Conservation (phyloP, 2,888 invertebrate species). For the Drosophila flavopinicola region DNA sequence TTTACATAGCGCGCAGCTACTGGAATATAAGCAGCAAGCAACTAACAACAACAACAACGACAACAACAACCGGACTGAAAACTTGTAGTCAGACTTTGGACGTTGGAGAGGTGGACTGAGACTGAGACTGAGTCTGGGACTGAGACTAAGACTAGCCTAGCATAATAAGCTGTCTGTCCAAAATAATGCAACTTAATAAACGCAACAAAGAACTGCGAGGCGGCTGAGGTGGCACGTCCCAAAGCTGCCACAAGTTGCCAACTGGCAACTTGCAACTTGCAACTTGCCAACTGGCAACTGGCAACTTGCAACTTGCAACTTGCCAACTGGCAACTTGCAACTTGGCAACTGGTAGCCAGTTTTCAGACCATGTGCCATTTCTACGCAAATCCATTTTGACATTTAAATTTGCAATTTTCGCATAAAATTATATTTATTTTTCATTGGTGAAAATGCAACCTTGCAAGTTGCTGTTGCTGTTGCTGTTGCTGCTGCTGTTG, state of each 20-base stretch:
- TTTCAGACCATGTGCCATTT: constrained; percentile 45
- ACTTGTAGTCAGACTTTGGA: constrained; percentile 13
- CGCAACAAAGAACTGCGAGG: constrained; percentile 62
- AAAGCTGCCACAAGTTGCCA: constrained; percentile 19
- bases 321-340: constrained; percentile 20
- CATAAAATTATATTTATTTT: constrained; percentile 78
- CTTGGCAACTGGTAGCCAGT: constrained; percentile 27
- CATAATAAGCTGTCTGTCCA: constrained; percentile 72
- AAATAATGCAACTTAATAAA: constrained; percentile 77
- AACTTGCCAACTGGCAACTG: constrained; percentile 6
- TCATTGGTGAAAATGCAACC: constrained; percentile 69
- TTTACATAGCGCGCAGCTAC: constrained; percentile 71
- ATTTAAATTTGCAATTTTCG: constrained; percentile 80
- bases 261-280: constrained; percentile 7
- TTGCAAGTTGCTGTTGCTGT: constrained; percentile 40
- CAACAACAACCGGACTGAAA: constrained; percentile 8
- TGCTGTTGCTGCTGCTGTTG: constrained; percentile 27
- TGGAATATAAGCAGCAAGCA: constrained; percentile 48
- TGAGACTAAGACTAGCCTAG: constrained; percentile 42
- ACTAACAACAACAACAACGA: constrained; percentile 8
- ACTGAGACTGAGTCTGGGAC: neutral
- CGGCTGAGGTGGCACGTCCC: constrained; percentile 43
- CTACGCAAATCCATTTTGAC: constrained; percentile 79
- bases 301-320: neutral
- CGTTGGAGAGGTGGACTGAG: neutral